Evolutionary conservation across 30 jellyfish, hydroid and myxozoan genomes (phyloP), one percentile per base, ranked within the genome.

Genomic region (Aurelia sp.): DNA sequence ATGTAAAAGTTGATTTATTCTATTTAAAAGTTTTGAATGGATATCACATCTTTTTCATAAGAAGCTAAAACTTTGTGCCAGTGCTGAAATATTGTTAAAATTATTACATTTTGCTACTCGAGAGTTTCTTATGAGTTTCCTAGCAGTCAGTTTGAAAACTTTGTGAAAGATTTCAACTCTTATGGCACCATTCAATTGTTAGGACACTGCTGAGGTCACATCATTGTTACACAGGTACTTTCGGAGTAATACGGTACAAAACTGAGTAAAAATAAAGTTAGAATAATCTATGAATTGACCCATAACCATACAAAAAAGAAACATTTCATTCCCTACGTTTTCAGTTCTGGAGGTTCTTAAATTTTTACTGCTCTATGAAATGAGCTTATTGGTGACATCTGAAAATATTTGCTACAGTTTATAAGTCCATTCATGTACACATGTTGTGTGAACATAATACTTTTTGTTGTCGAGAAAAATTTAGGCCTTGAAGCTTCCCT

Each of bases 81-180:
- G 65, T 53, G 19, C 1, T 53, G 65, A 53, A 2, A 53, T 53
- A 12, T 53, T 53, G n/a, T 53, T 53, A 53, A 53, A 18, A 53
- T 53, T 53, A 27, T 64, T 4, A 64, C 3, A 64, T 64, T 64
- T 64, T 3, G 33, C 1, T 64, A 18, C 2, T 0, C 74, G 3
- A 64, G 74, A 27, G 74, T 19, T 53, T 53, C 65, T 53, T 2
- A 53, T 53, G 65, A 53, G 65, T 53, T 53, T 53, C 65, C 65
- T 2, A 18, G 33, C 33, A 27, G 33, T 27, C 65, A 53, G 65
- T 53, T 53, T 18, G 2, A 53, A 1, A 53, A 53, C 65, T 53
- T 53, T 53, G n/a, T 53, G 16, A 12, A 18, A 13, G 19, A 12
- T 53, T 53, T 12, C 65, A 12, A 13, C 65, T 53, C n/a, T 53